Percentiles rank a stretch among this genome's conserved stretches.
These are phyloP conservation scores for Drosophila tristis DNA, from an alignment of 1,140 invertebrate genomes.

Conservation along the genomic window DNA sequence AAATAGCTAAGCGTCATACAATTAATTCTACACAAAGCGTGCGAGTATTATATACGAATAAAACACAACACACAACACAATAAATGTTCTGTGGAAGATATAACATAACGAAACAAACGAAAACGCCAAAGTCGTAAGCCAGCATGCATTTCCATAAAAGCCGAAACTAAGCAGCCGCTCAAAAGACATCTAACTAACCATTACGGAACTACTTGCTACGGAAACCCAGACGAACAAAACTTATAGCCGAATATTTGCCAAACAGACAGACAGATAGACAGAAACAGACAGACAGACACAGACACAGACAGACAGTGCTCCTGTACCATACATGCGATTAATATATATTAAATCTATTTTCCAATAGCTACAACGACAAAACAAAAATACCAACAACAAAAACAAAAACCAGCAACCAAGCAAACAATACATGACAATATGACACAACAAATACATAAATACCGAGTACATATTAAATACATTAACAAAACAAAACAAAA, in stretches of 20 bases:
- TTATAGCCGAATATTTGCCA: constrained; percentile 70
- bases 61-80: constrained; percentile 50
- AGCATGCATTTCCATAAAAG: constrained; percentile 77
- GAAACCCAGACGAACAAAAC: constrained; percentile 24
- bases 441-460: constrained; percentile 55
- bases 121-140: constrained; percentile 74
- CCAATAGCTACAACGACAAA: constrained; percentile 57
- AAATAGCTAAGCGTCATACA: constrained; percentile 69
- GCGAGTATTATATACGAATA: constrained; percentile 34
- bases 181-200: constrained; percentile 10
- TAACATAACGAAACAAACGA: constrained; percentile 29
- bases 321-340: constrained; percentile 55
- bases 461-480: constrained; percentile 33
- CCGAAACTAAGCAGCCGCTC: constrained; percentile 45
- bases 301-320: constrained; percentile 39
- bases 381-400: constrained; percentile 14
- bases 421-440: constrained; percentile 80
- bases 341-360: constrained; percentile 55
- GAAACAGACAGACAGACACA: constrained; percentile 26
- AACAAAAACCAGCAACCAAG: constrained; percentile 39
- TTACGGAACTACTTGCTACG: constrained; percentile 2
- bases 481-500: constrained; percentile 16
- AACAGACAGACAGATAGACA: constrained; percentile 44
- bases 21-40: constrained; percentile 44
- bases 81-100: constrained; percentile 51